Evolutionary conservation across 2,888 invertebrate species (phyloP).

Genomic region (Dryobota labecula): DNA sequence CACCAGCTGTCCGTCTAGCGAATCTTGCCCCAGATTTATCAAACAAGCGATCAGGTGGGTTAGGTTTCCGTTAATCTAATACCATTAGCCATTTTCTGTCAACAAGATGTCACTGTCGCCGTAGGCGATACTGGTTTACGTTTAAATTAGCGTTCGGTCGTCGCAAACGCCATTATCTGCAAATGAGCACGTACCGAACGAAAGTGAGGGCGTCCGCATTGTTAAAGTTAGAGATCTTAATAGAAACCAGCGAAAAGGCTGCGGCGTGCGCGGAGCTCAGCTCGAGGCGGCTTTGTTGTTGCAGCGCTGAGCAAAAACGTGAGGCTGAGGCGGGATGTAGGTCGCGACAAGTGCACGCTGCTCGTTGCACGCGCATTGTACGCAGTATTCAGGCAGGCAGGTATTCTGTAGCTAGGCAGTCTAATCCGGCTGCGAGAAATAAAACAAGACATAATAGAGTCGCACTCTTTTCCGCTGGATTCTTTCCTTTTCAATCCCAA

Average conservation of each 20-base stretch:
- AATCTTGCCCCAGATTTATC: conserved; percentile 33
- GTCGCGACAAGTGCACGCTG: conserved; percentile 86
- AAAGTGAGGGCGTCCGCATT: conserved; percentile 88
- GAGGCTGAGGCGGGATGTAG: conserved; percentile 79
- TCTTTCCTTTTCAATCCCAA: conserved; percentile 11
- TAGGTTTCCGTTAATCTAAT: conserved; percentile 31
- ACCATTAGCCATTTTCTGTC: conserved; percentile 43
- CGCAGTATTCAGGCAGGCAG: conserved; percentile 33
- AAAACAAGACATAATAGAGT: conserved; percentile 8
- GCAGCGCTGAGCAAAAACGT: conserved; percentile 82
- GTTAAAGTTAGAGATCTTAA: conserved; percentile 83
- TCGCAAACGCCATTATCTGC: conserved; percentile 71
- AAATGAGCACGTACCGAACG: conserved; percentile 81
- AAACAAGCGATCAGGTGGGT: conserved; percentile 14
- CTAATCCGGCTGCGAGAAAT: conserved; percentile 19
- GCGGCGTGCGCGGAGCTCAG: conserved; percentile 71
- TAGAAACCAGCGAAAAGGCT: conserved; percentile 85
- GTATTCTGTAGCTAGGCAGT: conserved; percentile 24
- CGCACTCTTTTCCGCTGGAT: neutral
- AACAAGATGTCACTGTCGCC: conserved; percentile 57
- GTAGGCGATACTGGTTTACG: conserved; percentile 63
- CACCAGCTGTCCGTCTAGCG: neutral
- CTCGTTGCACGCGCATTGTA: conserved; percentile 65
- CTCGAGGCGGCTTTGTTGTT: conserved; percentile 73
- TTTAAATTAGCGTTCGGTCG: conserved; percentile 69